These are phyloP conservation scores for Lasioglossum pauxillum DNA, from an alignment of 2,888 invertebrate species.

Conservation along the genomic window DNA sequence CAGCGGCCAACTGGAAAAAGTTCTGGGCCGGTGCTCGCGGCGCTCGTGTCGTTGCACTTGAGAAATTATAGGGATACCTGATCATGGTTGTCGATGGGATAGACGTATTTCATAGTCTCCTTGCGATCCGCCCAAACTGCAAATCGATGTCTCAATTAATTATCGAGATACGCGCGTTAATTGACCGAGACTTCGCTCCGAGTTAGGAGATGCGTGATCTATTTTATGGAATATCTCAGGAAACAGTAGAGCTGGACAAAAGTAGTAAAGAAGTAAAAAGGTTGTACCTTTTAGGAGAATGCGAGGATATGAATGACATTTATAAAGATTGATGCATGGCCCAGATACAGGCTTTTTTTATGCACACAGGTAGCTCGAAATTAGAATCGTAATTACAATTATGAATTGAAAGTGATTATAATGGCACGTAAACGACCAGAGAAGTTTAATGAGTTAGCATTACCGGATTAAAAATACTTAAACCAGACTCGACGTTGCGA, in stretches of 20 bases:
- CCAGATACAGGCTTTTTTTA: neutral
- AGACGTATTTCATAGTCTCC: neutral
- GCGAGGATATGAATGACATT: neutral
- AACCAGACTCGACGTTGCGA: constrained; percentile 18
- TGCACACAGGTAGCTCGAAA: neutral
- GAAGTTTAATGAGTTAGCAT: constrained; percentile 27
- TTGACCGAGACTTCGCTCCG: neutral
- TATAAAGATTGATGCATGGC: neutral
- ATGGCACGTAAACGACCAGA: constrained; percentile 32
- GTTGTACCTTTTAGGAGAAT: neutral
- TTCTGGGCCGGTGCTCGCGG: neutral
- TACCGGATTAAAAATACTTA: constrained; percentile 32
- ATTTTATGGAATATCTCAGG: constrained; percentile 10
- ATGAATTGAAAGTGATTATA: constrained; percentile 62
- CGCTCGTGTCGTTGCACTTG: neutral
- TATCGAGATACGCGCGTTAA: neutral
- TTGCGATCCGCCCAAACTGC: neutral
- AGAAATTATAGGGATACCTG: neutral
- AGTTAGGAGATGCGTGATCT: neutral
- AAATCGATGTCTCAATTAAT: neutral
- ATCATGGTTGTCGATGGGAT: neutral
- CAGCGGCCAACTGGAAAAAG: neutral
- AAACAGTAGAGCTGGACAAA: neutral
- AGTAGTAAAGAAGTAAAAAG: neutral
- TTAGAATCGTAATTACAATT: constrained; percentile 1